phyloP scores from a whole-genome alignment of 2,888 invertebrate species.

The Catocala sponsa region DNA sequence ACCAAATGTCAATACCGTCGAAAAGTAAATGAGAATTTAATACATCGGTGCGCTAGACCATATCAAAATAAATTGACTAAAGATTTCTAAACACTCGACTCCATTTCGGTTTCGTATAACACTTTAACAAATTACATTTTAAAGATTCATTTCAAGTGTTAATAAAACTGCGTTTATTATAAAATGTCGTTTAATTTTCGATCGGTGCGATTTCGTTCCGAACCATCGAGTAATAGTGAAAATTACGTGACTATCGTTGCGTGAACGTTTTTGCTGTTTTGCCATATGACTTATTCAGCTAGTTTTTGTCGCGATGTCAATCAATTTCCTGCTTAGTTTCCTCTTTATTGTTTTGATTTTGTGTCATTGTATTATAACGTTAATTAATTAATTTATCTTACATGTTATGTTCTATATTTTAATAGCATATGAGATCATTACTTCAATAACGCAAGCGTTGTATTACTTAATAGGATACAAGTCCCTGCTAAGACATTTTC shows the following conservation, averaged over 20 bases:
- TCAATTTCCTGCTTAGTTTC: constrained; percentile 40
- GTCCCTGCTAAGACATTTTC: too few relatives aligned
- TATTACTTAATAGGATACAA: too few relatives aligned
- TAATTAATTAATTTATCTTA: too few relatives aligned
- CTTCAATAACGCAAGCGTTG: too few relatives aligned
- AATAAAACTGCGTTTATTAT: constrained; percentile 17
- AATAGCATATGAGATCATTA: too few relatives aligned
- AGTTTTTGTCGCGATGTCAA: constrained; percentile 29
- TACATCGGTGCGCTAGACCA: neutral
- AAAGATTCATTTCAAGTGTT: neutral
- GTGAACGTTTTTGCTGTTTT: constrained; percentile 29
- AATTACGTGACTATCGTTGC: constrained; percentile 38
- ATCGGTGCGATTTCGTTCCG: neutral
- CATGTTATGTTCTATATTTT: too few relatives aligned
- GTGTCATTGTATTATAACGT: neutral
- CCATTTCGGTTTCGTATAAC: too few relatives aligned
- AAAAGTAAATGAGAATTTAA: too few relatives aligned
- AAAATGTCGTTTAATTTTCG: constrained; percentile 26
- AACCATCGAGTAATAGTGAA: constrained; percentile 29
- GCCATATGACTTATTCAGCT: constrained; percentile 15
- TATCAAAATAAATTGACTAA: neutral
- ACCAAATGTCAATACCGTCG: too few relatives aligned
- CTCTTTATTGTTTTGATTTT: constrained; percentile 35
- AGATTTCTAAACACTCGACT: neutral
- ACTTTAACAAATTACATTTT: neutral